phyloP scores from a whole-genome alignment of 2,888 invertebrate species.

The Eupsilia transversa region DNA sequence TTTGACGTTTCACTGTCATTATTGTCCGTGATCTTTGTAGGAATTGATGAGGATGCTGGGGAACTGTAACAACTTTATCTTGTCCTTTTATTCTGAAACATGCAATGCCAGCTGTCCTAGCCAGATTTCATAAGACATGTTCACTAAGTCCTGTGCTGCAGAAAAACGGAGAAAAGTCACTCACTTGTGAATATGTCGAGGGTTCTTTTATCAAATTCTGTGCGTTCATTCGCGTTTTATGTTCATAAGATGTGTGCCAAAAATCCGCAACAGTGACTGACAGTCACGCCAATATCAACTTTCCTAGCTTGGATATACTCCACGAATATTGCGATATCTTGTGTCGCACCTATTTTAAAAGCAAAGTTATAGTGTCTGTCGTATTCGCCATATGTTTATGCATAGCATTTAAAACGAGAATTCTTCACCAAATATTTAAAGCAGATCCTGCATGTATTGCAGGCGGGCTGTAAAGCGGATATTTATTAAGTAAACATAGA shows the following conservation, averaged over 20 bases:
- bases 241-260: conserved; percentile 11
- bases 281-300: conserved; percentile 30
- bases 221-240: conserved; percentile 15
- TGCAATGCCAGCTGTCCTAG: neutral
- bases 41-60: conserved; percentile 19
- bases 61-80: neutral
- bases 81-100: neutral
- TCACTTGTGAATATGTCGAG: conserved; percentile 4
- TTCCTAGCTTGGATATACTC: conserved; percentile 9
- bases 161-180: neutral
- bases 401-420: neutral
- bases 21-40: conserved; percentile 13
- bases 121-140: neutral
- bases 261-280: conserved; percentile 15
- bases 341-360: neutral
- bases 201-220: conserved; percentile 8
- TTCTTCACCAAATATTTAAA: neutral
- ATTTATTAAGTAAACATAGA: conserved; percentile 39
- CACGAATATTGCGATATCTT: conserved; percentile 2
- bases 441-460: neutral
- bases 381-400: neutral
- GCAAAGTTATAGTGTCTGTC: neutral
- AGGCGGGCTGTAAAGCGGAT: neutral
- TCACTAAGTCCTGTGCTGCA: neutral
- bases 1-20: conserved; percentile 54